Evolutionary conservation across 2,113 vertebrate genomes (phyloP).

Genomic region (Thalassarche chlororhynchos): DNA sequence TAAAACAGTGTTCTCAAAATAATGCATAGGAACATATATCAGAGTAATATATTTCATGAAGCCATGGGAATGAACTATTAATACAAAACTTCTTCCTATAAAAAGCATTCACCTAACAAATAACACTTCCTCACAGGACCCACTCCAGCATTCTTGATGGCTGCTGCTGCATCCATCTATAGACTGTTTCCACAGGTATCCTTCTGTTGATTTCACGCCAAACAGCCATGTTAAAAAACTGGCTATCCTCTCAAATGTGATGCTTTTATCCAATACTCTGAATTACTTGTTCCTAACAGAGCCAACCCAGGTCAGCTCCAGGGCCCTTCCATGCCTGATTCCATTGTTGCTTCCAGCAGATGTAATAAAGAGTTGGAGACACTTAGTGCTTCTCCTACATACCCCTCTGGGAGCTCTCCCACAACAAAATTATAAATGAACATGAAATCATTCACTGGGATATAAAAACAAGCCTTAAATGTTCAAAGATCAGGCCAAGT

Average conservation of each 20-base stretch:
- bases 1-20: not conserved
- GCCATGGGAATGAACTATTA: not conserved
- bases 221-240: not conserved
- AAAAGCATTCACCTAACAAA: not conserved
- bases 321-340: not conserved
- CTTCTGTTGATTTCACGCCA: not conserved
- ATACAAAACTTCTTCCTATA: not conserved
- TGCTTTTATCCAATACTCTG: not conserved
- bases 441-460: slow-evolving; percentile 40
- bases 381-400: slow-evolving; percentile 10
- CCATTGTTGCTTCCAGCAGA: not conserved
- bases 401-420: slow-evolving; percentile 11
- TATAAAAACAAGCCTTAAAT: slow-evolving; percentile 39
- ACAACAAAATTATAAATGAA: slow-evolving; percentile 48
- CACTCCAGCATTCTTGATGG: not conserved
- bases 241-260: not conserved
- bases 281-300: not conserved
- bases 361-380: slow-evolving; percentile 18
- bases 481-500: slow-evolving; percentile 43
- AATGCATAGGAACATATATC: not conserved
- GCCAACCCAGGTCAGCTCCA: not conserved
- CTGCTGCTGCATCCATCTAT: not conserved
- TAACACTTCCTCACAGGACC: not conserved
- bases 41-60: not conserved
- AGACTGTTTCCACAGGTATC: not conserved